These are phyloP conservation scores for Cacatua alba DNA, from an alignment of 2,113 vertebrate genomes.

Conservation along the genomic window DNA sequence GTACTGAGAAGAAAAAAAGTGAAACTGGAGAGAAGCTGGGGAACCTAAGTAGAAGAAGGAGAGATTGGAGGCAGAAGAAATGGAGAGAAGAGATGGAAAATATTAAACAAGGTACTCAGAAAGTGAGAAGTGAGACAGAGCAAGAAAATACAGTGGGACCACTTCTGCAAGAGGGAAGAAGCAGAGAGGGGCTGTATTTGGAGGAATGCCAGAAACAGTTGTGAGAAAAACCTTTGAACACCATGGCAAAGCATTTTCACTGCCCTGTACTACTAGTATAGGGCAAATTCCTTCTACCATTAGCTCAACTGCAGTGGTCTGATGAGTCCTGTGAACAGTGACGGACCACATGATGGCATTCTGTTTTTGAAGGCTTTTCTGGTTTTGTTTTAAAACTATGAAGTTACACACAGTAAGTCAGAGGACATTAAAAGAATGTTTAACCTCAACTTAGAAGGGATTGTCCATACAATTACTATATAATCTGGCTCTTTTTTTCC, in stretches of 20 bases:
- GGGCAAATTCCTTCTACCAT: not conserved
- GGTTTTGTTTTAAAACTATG: not conserved
- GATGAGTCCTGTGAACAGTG: not conserved
- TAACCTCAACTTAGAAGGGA: not conserved
- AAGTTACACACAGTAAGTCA: not conserved
- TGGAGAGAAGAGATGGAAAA: not conserved
- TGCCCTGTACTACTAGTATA: not conserved
- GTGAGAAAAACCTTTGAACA: not conserved
- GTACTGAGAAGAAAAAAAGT: not conserved
- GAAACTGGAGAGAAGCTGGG: not conserved
- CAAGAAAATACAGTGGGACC: not conserved
- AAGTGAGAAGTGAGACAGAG: not conserved
- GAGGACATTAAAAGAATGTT: not conserved
- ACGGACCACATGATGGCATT: accelerated
- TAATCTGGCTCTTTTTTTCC: not conserved
- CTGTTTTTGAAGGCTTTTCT: not conserved
- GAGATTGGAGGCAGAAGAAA: not conserved
- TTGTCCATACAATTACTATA: not conserved
- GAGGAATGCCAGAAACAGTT: not conserved
- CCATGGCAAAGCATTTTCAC: not conserved
- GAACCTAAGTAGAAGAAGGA: not conserved
- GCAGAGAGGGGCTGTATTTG: not conserved
- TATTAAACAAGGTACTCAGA: not conserved
- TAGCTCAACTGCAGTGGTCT: not conserved
- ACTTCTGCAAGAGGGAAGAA: not conserved